These are phyloP conservation scores for Peromyscus eremicus DNA, from an alignment of 2,797 vertebrate genomes.

Conservation along the genomic window DNA sequence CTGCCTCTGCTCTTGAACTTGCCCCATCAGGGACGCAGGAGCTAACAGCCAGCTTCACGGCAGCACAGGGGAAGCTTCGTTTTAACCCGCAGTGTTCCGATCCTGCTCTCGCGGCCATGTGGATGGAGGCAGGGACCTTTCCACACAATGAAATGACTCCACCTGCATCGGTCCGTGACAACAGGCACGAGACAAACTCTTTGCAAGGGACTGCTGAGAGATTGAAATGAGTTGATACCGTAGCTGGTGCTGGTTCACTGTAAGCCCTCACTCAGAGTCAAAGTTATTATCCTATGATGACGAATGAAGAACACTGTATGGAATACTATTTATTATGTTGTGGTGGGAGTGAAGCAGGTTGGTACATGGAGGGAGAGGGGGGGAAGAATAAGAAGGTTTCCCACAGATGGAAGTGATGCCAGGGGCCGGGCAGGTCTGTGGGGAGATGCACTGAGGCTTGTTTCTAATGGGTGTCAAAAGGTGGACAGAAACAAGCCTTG, in stretches of 20 bases:
- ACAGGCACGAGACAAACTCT: neutral
- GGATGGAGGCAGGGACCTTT: neutral
- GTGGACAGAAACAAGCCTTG: neutral
- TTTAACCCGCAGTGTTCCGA: neutral
- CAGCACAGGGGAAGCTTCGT: neutral
- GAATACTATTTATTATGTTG: neutral
- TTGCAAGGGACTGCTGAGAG: neutral
- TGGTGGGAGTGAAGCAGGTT: neutral
- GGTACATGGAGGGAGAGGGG: rapidly evolving
- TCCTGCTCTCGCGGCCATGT: neutral
- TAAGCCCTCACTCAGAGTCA: neutral
- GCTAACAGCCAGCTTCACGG: neutral
- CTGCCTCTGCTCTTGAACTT: neutral
- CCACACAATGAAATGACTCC: neutral
- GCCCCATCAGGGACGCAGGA: neutral
- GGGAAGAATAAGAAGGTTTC: neutral
- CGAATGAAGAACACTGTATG: no score
- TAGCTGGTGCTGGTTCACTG: neutral
- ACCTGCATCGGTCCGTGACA: neutral
- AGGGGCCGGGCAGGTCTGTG: neutral
- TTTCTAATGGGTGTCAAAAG: neutral
- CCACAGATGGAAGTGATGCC: neutral
- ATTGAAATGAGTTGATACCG: neutral
- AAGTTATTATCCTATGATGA: no score
- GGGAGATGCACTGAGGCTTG: rapidly evolving